These are phyloP conservation scores for Chamaetylas fuelleborni DNA, from an alignment of 2,113 vertebrate species.

Conservation along the genomic window DNA sequence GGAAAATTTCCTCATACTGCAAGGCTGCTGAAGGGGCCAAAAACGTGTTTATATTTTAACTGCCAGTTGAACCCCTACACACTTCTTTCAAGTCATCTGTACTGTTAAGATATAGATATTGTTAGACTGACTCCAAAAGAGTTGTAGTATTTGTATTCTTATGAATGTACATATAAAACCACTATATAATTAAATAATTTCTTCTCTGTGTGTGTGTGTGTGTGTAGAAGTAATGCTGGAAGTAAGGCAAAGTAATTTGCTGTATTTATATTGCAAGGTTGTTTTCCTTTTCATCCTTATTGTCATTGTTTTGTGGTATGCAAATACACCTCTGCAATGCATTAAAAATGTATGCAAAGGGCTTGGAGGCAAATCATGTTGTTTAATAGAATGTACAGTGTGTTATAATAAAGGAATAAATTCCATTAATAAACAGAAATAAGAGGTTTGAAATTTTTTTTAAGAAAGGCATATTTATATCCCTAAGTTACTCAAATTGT, in stretches of 20 bases:
- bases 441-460: not conserved
- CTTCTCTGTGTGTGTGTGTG: rapidly evolving
- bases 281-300: not conserved
- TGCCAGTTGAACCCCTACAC: not conserved
- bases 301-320: not conserved
- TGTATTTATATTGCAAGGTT: not conserved
- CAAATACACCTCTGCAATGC: not conserved
- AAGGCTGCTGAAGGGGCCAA: not conserved
- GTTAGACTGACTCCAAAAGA: not conserved
- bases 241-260: not conserved
- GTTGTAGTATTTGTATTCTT: not conserved
- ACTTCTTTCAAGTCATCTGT: not conserved
- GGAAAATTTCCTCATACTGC: not conserved
- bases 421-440: not conserved
- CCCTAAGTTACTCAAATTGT: not conserved
- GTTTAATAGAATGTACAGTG: not conserved
- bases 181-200: not conserved
- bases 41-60: not conserved
- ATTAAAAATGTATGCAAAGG: not conserved
- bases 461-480: not conserved
- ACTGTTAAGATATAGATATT: not conserved
- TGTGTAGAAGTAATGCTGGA: not conserved
- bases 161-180: not conserved
- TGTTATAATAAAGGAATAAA: not conserved
- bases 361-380: not conserved